Evolutionary conservation across 2,797 vertebrate genomes (phyloP), one percentile per base, ranked within the genome.

Genomic region (Buphagus erythrorhynchus): DNA sequence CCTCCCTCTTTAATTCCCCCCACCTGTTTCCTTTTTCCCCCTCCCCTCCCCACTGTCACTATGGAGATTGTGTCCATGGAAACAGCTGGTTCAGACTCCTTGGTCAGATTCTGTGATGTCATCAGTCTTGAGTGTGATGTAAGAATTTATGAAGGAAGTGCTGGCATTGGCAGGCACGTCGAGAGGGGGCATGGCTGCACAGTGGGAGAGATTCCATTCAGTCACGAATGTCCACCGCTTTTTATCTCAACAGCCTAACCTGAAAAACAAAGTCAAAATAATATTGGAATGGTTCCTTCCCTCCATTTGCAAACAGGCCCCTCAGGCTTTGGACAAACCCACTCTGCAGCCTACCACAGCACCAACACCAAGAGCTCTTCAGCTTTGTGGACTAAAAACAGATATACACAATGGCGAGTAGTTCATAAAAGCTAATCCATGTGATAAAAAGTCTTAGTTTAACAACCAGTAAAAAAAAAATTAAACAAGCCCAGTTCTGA

Each of bases 1-100:
- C 97, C 98, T 97, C 97, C 98, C 93, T 96, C 97, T 95, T 94
- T 96, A 96, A 95, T 96, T 96, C 94, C 93, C 67, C 97, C 97
- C 94, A 91, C 93, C 94, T 96, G 78, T 94, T 95, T 96, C 96
- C 94, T 97, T 96, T 97, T 96, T 95, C 95, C 98, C 97, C 98
- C 97, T 94, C 95, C 97, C 98, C 96, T 86, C 97, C 97, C 97
- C 97, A 98, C 95, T 98, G 98, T 98, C 98, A 98, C 97, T 98
- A 98, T 98, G 98, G 98, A 98, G 98, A 98, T 97, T 98, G 97
- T 98, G 97, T 98, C 98, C 98, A 98, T 98, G 98, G 98, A 98
- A 98, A 98, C 97, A 98, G 98, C 98, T 98, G 97, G 97, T 98
- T 97, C 98, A 97, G 96, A 97, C 97, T 94, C 98, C 98, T 98